Conservation (phyloP, 2,797 vertebrate species). For the Antennarius maculatus region DNA sequence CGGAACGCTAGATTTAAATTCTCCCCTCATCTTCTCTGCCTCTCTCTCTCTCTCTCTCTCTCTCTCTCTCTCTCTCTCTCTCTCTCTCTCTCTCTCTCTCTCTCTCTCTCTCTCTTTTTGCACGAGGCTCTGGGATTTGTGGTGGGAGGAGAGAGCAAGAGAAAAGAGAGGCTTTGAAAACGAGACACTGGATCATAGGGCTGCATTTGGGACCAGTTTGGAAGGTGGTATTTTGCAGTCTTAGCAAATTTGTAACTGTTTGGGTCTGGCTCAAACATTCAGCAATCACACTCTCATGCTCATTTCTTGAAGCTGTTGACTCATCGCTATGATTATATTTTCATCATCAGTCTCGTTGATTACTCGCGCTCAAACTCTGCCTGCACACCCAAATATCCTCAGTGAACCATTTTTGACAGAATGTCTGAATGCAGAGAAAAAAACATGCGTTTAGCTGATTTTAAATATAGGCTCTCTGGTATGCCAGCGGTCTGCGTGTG, state of each 20-base stretch:
- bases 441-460: slow-evolving; percentile 65
- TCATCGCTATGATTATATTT: slow-evolving; percentile 55
- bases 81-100: slow-evolving; percentile 14
- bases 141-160: slow-evolving; percentile 62
- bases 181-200: slow-evolving; percentile 77
- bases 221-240: slow-evolving; percentile 79
- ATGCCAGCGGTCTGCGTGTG: slow-evolving; percentile 69
- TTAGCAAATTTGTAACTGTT: slow-evolving; percentile 79
- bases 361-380: slow-evolving; percentile 18
- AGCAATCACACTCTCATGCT: slow-evolving; percentile 61
- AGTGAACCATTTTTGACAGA: slow-evolving; percentile 71
- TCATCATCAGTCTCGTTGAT: slow-evolving; percentile 49
- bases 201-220: slow-evolving; percentile 73
- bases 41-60: slow-evolving; percentile 27
- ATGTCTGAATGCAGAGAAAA: slow-evolving; percentile 76
- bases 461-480: slow-evolving; percentile 81
- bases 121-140: slow-evolving; percentile 62
- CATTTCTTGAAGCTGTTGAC: slow-evolving; percentile 60
- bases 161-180: slow-evolving; percentile 79
- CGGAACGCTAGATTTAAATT: slow-evolving; percentile 83
- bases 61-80: too few species aligned
- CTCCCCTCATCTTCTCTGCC: slow-evolving; percentile 69
- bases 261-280: slow-evolving; percentile 69
- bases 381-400: slow-evolving; percentile 63
- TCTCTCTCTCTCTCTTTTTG: slow-evolving; percentile 16